A percentile compares a stretch with the other conserved stretches of the same genome.
Conservation (phyloP, 2,888 invertebrate genomes). For the Rapana venosa region DNA sequence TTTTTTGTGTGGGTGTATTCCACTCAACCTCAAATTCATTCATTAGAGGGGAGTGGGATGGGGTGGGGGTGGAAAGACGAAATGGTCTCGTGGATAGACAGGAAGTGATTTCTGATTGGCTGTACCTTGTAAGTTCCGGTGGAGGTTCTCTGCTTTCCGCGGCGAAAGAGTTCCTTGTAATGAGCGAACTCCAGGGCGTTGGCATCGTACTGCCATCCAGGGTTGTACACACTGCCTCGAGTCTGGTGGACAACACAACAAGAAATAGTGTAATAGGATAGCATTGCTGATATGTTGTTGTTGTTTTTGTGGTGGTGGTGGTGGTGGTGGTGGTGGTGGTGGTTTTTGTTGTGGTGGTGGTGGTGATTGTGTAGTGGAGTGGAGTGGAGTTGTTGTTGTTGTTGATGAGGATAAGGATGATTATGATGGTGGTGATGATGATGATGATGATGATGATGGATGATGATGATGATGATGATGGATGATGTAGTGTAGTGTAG, state of each 20-base stretch:
- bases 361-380: neutral
- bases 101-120: neutral
- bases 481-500: no score
- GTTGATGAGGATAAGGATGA: neutral
- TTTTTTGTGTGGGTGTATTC: no score
- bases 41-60: neutral
- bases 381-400: neutral
- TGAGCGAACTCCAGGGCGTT: slow-evolving; percentile 71
- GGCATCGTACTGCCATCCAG: slow-evolving; percentile 75
- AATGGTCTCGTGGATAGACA: neutral
- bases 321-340: no score
- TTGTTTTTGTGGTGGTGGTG: no score
- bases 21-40: no score
- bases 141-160: slow-evolving; percentile 61
- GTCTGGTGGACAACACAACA: neutral
- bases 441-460: no score
- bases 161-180: slow-evolving; percentile 59
- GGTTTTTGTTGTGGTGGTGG: no score
- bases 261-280: neutral
- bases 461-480: no score
- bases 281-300: neutral
- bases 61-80: no score
- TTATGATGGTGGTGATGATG: neutral
- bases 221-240: slow-evolving; percentile 61
- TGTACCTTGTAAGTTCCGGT: slow-evolving; percentile 69